Evolutionary conservation across 2,797 vertebrate species (phyloP).

Genomic region (Scolopax rusticola): DNA sequence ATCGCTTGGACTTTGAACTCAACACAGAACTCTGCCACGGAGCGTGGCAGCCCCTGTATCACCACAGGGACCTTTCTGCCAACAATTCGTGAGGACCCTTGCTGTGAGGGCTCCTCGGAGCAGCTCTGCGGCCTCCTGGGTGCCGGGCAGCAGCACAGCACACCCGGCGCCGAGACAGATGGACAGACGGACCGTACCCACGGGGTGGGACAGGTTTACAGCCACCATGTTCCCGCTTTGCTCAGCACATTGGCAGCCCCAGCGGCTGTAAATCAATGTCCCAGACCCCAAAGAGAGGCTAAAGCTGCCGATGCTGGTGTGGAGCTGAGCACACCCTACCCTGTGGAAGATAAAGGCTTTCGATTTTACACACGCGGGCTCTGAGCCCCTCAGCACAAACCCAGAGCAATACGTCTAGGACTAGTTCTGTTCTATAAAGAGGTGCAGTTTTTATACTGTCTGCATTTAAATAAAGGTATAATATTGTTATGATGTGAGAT

Average conservation of each 20-base stretch:
- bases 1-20: background rate
- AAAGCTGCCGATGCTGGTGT: background rate
- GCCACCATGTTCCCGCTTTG: background rate
- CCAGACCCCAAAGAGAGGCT: background rate
- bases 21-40: background rate
- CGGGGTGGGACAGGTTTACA: background rate
- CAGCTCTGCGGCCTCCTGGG: rapidly evolving
- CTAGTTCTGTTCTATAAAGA: background rate
- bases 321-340: background rate
- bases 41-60: background rate
- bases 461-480: constrained; percentile 31
- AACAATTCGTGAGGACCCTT: background rate
- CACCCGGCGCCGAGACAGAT: background rate
- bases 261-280: background rate
- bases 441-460: background rate
- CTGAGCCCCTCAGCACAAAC: background rate
- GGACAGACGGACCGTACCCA: background rate
- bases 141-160: background rate
- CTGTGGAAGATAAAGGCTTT: background rate
- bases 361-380: background rate
- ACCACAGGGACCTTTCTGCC: background rate
- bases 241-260: background rate
- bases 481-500: constrained; percentile 1
- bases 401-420: background rate
- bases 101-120: background rate